Evolutionary conservation across 2,797 vertebrate genomes (phyloP).

Genomic region (Rhadinocentrus ornatus): DNA sequence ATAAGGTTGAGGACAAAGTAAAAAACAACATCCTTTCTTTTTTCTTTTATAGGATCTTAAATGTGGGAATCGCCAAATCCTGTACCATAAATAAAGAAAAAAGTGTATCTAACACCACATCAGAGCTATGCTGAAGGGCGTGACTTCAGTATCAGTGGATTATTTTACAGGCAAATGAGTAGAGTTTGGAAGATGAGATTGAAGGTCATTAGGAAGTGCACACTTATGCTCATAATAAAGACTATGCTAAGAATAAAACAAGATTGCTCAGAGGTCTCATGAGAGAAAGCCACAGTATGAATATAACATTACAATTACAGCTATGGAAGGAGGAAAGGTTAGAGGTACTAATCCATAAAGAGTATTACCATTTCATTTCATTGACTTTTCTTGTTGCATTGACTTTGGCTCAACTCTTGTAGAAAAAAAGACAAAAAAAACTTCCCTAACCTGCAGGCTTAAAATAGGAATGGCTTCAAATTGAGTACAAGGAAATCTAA

Average conservation of each 20-base stretch:
- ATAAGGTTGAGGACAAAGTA: conserved; percentile 46
- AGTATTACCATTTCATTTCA: conserved; percentile 51
- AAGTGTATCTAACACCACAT: conserved; percentile 57
- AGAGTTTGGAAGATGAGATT: conserved; percentile 72
- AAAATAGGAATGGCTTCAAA: conserved; percentile 44
- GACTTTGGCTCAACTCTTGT: conserved; percentile 61
- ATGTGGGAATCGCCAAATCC: conserved; percentile 44
- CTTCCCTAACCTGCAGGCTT: conserved; percentile 15
- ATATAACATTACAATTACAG: conserved; percentile 62
- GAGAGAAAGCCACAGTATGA: conserved; percentile 21
- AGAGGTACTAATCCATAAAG: conserved; percentile 55
- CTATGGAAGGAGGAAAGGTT: conserved; percentile 43
- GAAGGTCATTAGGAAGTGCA: conserved; percentile 69
- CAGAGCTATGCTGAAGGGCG: conserved; percentile 73
- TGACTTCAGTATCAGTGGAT: conserved; percentile 56
- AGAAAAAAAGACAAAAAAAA: conserved; percentile 5
- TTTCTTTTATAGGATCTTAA: conserved; percentile 49
- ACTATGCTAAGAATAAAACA: conserved; percentile 46
- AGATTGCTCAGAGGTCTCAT: conserved; percentile 51
- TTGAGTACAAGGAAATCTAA: conserved; percentile 46
- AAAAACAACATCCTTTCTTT: conserved; percentile 38
- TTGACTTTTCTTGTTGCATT: conserved; percentile 53
- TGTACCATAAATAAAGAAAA: conserved; percentile 31
- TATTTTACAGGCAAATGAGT: conserved; percentile 73
- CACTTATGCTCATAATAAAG: conserved; percentile 44